These are phyloP conservation scores for Chrysemys picta DNA, from an alignment of 2,113 vertebrate species.

Conservation along the genomic window DNA sequence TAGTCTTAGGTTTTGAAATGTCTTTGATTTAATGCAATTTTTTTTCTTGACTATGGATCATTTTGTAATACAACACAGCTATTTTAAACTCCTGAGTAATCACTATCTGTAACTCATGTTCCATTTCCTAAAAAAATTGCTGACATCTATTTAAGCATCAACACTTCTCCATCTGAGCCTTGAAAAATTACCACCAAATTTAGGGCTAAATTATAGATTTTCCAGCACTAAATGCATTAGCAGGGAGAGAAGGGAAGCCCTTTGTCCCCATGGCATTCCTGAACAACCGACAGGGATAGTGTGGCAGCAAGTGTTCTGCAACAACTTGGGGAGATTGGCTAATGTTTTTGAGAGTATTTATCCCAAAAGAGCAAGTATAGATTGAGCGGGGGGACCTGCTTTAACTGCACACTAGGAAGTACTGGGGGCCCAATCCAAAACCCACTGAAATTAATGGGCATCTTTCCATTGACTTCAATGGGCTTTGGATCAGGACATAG, in stretches of 20 bases:
- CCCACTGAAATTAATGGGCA: background rate
- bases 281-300: background rate
- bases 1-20: background rate
- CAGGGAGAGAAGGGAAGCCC: background rate
- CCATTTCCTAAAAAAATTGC: constrained; percentile 16
- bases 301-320: background rate
- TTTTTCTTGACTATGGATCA: background rate
- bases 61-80: background rate
- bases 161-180: background rate
- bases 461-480: background rate
- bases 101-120: background rate
- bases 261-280: background rate
- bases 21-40: background rate
- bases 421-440: background rate
- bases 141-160: constrained; percentile 35
- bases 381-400: background rate
- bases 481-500: background rate
- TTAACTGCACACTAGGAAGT: background rate
- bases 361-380: background rate
- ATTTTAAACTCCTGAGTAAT: constrained; percentile 4
- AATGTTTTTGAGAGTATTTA: background rate
- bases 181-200: background rate
- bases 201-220: background rate
- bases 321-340: background rate
- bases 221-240: background rate